phyloP scores from a whole-genome alignment of 2,888 invertebrate genomes.

The Diabrotica balteata region DNA sequence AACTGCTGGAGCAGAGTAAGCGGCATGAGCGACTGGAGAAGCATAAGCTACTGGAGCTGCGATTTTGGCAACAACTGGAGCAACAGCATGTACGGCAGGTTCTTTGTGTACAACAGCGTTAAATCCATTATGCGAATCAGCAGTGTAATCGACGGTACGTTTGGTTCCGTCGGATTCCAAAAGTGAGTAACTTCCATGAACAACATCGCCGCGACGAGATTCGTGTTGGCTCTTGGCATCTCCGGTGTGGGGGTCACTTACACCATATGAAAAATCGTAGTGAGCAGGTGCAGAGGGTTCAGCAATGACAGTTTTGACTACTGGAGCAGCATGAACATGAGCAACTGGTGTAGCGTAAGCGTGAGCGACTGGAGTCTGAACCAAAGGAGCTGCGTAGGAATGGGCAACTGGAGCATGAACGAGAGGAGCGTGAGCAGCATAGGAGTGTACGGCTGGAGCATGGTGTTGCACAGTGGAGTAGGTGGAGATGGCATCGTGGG shows the following conservation, averaged over 20 bases:
- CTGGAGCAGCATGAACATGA: slow-evolving; percentile 27
- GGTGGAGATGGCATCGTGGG: slow-evolving; percentile 29
- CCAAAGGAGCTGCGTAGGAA: slow-evolving; percentile 41
- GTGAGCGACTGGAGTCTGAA: slow-evolving; percentile 41
- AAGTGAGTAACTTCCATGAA: slow-evolving; percentile 62
- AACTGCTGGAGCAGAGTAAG: slow-evolving; percentile 31
- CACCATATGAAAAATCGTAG: slow-evolving; percentile 48
- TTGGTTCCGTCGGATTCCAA: slow-evolving; percentile 64
- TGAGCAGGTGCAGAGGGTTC: slow-evolving; percentile 46
- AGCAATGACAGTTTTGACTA: no score
- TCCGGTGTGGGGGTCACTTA: slow-evolving; percentile 56
- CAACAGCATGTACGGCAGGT: slow-evolving; percentile 49
- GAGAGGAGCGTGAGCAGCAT: slow-evolving; percentile 23
- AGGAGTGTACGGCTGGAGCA: slow-evolving; percentile 37
- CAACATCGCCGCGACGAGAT: slow-evolving; percentile 64
- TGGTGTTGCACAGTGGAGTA: slow-evolving; percentile 33
- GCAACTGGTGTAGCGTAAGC: slow-evolving; percentile 1
- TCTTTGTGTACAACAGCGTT: slow-evolving; percentile 64
- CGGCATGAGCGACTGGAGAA: slow-evolving; percentile 29
- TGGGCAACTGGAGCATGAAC: slow-evolving; percentile 36
- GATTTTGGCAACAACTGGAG: slow-evolving; percentile 37
- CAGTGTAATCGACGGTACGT: slow-evolving; percentile 64
- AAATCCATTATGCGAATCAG: slow-evolving; percentile 64
- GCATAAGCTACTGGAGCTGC: slow-evolving; percentile 15
- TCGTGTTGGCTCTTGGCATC: slow-evolving; percentile 69